Percentiles rank a stretch among this genome's conserved stretches.
These are phyloP conservation scores for Romanogobio albipinnatus DNA, from an alignment of 2,113 vertebrate genomes.

Conservation along the genomic window DNA sequence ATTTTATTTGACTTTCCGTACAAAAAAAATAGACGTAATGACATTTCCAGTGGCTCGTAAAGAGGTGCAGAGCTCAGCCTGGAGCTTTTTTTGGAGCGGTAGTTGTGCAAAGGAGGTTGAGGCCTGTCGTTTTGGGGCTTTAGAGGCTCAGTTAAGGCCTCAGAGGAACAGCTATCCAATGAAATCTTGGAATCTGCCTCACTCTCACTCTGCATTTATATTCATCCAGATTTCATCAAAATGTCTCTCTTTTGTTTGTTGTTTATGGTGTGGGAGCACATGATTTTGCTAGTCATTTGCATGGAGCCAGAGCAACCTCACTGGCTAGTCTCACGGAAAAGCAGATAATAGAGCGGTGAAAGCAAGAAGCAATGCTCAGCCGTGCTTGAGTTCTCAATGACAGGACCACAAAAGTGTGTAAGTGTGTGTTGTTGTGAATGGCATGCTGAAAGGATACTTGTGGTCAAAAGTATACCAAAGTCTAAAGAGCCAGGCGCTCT, in stretches of 20 bases:
- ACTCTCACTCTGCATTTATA: neutral
- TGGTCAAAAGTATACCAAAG: constrained; percentile 98
- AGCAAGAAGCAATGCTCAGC: neutral
- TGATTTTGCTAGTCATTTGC: constrained; percentile 11
- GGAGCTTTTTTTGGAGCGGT: neutral
- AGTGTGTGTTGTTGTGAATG: constrained; percentile 1
- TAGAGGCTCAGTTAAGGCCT: neutral
- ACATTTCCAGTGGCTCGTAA: neutral
- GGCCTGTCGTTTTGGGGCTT: neutral
- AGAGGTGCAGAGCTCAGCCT: neutral
- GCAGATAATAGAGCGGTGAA: neutral
- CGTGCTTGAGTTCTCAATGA: constrained; percentile 17
- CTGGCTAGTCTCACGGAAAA: neutral
- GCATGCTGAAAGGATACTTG: constrained; percentile 91
- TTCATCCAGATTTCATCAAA: constrained; percentile 4
- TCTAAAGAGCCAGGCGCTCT: constrained; percentile 97
- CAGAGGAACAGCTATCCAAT: neutral
- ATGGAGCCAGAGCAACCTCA: neutral
- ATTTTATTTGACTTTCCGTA: neutral
- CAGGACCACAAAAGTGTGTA: constrained; percentile 1
- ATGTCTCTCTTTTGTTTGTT: neutral
- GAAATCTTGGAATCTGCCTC: neutral
- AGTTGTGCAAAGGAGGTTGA: neutral
- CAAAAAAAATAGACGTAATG: neutral
- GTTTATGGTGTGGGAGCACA: constrained; percentile 1